Percentiles rank a stretch among this genome's conserved stretches.
Evolutionary conservation across 23 tunicate genomes (phyloP).

Genomic region (Styela clava): DNA sequence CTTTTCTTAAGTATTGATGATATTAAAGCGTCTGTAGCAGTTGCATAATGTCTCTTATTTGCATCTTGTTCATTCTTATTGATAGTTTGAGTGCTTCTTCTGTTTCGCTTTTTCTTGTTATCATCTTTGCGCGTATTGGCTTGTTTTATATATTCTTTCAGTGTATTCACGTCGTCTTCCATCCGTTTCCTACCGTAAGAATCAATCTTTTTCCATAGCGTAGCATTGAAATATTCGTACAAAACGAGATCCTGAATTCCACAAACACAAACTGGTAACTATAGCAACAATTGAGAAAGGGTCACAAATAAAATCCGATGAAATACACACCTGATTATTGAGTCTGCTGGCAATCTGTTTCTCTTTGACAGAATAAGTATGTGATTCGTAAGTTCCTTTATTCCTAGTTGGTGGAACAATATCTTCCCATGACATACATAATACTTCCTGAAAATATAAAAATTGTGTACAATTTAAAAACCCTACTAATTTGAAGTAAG

Average conservation of each 20-base stretch:
- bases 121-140: neutral
- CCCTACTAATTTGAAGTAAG: too few relatives aligned
- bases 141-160: neutral
- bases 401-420: too few relatives aligned
- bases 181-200: neutral
- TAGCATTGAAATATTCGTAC: neutral
- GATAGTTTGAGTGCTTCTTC: neutral
- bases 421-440: too few relatives aligned
- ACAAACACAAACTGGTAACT: too few relatives aligned
- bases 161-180: neutral
- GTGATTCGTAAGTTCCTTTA: too few relatives aligned
- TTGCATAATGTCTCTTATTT: neutral
- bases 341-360: too few relatives aligned
- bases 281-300: too few relatives aligned
- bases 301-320: too few relatives aligned
- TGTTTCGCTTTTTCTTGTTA: neutral
- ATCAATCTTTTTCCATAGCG: neutral
- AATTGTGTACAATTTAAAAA: too few relatives aligned
- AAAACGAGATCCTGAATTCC: neutral
- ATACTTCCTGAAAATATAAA: too few relatives aligned
- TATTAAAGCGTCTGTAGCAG: neutral
- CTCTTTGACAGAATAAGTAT: too few relatives aligned
- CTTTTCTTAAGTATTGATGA: neutral
- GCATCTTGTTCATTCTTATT: neutral
- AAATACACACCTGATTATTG: too few relatives aligned